Conservation (phyloP, 2,888 invertebrate genomes). For the Carabus problematicus region DNA sequence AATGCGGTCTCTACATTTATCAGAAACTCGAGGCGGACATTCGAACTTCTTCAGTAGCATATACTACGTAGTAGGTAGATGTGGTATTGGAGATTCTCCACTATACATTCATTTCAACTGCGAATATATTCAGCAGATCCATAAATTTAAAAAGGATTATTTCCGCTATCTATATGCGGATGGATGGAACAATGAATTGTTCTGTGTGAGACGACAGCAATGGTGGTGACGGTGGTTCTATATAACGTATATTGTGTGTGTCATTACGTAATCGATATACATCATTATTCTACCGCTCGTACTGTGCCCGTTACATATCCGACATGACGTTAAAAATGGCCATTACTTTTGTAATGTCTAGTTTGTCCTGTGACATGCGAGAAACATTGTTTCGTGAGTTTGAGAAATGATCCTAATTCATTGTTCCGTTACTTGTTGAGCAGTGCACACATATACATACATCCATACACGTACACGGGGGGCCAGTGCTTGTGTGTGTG, state of each 20-base stretch:
- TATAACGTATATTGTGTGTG: neutral
- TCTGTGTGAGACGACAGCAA: neutral
- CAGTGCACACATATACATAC: neutral
- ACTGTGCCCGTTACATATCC: slow-evolving; percentile 4
- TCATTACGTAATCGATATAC: slow-evolving; percentile 22
- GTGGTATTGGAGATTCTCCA: too few relatives aligned
- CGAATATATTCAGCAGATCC: too few relatives aligned
- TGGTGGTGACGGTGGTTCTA: neutral
- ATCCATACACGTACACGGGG: too few relatives aligned
- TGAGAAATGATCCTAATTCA: slow-evolving; percentile 42
- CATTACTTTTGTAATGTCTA: slow-evolving; percentile 36
- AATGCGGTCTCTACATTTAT: too few relatives aligned
- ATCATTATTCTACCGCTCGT: slow-evolving; percentile 7
- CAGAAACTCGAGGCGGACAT: too few relatives aligned
- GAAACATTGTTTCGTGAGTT: slow-evolving; percentile 36
- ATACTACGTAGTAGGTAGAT: too few relatives aligned
- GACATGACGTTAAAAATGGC: slow-evolving; percentile 39
- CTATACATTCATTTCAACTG: too few relatives aligned
- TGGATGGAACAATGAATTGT: neutral
- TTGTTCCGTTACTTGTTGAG: slow-evolving; percentile 35
- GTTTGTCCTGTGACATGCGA: slow-evolving; percentile 38
- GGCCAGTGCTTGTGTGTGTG: neutral
- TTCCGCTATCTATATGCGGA: too few relatives aligned
- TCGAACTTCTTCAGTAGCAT: too few relatives aligned
- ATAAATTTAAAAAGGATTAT: too few relatives aligned